These are phyloP conservation scores for Patiria pectinifera DNA, from an alignment of 53 echinoderm and acorn worm species.

Conservation along the genomic window DNA sequence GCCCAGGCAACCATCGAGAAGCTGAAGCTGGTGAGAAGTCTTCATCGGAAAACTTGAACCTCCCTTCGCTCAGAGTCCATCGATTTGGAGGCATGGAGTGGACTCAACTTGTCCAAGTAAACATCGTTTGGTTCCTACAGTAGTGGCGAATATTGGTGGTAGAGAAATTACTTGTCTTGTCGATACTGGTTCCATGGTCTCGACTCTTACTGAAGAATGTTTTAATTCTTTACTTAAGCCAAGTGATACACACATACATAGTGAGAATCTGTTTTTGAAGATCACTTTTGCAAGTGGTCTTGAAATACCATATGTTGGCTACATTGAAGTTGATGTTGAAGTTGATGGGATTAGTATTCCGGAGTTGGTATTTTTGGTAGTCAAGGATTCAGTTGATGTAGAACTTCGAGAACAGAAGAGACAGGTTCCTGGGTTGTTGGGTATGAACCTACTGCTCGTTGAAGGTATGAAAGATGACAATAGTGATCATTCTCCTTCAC, in stretches of 20 bases:
- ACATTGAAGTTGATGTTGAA: slow-evolving; percentile 8
- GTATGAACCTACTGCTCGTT: slow-evolving; percentile 21
- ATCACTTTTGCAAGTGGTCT: slow-evolving; percentile 37
- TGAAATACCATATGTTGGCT: slow-evolving; percentile 12
- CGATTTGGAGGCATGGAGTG: neutral
- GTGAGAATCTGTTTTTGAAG: neutral
- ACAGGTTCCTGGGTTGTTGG: neutral
- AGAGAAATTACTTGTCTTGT: neutral
- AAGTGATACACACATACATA: neutral
- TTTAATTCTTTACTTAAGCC: neutral
- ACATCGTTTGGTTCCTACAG: slow-evolving; percentile 8
- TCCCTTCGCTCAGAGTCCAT: neutral
- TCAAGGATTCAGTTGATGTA: slow-evolving; percentile 24
- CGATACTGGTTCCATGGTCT: slow-evolving; percentile 33
- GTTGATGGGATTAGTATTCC: slow-evolving; percentile 2
- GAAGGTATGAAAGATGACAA: neutral
- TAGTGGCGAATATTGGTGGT: neutral
- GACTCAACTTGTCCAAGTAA: neutral
- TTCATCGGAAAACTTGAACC: slow-evolving; percentile 9
- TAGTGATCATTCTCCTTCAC: neutral
- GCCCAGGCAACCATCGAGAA: slow-evolving; percentile 17
- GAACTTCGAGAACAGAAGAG: slow-evolving; percentile 11
- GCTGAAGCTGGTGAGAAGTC: neutral
- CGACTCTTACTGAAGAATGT: slow-evolving; percentile 13
- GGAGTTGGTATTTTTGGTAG: slow-evolving; percentile 17